Conservation (phyloP, 2,797 vertebrate genomes). For the Halcyon badia region DNA sequence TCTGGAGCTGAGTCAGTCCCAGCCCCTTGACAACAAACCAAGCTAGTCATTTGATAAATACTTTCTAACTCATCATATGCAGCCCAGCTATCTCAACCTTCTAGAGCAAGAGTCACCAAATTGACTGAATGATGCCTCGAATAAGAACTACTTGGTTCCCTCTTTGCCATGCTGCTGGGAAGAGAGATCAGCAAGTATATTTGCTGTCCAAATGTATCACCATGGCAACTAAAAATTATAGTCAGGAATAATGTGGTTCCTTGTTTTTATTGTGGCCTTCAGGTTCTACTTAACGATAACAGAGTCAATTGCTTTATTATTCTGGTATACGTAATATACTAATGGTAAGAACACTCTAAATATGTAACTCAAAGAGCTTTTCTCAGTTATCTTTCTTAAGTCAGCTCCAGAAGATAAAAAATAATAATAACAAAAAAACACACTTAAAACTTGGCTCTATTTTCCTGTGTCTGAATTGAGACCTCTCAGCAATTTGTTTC, state of each 20-base stretch:
- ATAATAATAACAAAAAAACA: not conserved
- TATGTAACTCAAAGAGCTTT: not conserved
- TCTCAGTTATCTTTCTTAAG: not conserved
- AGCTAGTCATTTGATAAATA: not conserved
- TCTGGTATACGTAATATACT: not conserved
- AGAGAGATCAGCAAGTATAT: not conserved
- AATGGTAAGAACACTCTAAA: not conserved
- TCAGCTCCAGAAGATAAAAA: not conserved
- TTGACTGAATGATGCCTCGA: not conserved
- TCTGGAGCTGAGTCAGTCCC: not conserved
- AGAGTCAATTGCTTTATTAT: not conserved
- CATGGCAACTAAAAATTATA: slow-evolving; percentile 39
- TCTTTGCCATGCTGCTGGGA: not conserved
- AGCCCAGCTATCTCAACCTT: not conserved
- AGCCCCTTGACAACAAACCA: not conserved
- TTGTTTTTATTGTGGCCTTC: not conserved
- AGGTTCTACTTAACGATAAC: not conserved
- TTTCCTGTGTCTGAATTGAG: not conserved
- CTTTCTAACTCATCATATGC: not conserved
- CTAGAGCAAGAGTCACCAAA: not conserved
- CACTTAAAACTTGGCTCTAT: not conserved
- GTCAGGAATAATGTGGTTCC: not conserved
- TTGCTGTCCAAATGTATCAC: not conserved
- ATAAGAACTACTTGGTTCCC: not conserved
- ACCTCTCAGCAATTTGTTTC: not conserved